phyloP scores from a whole-genome alignment of 2,113 vertebrate species.

The Calcarius ornatus region DNA sequence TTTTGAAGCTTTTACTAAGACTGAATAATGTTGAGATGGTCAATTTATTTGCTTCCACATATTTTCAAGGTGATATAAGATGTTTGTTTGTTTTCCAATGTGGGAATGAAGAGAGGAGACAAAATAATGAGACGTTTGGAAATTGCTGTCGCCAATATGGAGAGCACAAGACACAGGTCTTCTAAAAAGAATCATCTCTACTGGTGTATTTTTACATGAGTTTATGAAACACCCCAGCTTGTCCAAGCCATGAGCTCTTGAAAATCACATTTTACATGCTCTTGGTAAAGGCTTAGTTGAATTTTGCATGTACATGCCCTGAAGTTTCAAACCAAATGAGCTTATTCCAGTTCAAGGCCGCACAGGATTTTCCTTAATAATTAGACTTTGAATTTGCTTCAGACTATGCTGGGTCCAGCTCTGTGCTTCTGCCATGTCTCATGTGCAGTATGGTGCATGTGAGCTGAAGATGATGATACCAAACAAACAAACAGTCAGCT shows the following conservation, averaged over 20 bases:
- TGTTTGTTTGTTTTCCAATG: neutral
- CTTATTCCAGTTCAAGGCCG: neutral
- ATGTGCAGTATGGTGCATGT: no score
- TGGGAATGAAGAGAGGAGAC: neutral
- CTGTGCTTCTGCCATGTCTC: neutral
- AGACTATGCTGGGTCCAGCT: neutral
- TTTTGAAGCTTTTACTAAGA: neutral
- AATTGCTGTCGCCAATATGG: neutral
- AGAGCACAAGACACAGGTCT: neutral
- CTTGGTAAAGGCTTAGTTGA: neutral
- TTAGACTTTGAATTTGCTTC: neutral
- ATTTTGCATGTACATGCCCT: neutral
- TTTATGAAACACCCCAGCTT: neutral
- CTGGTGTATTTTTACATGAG: neutral
- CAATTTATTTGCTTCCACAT: neutral
- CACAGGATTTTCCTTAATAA: neutral
- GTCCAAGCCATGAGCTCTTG: neutral
- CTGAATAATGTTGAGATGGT: neutral
- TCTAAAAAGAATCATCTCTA: neutral
- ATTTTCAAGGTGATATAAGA: neutral
- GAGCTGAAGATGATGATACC: neutral
- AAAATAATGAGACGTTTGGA: neutral
- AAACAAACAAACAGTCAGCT: neutral
- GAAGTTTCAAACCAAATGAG: neutral
- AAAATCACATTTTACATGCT: neutral